phyloP scores from a whole-genome alignment of 2,797 vertebrate genomes.

The Botia almorhae region DNA sequence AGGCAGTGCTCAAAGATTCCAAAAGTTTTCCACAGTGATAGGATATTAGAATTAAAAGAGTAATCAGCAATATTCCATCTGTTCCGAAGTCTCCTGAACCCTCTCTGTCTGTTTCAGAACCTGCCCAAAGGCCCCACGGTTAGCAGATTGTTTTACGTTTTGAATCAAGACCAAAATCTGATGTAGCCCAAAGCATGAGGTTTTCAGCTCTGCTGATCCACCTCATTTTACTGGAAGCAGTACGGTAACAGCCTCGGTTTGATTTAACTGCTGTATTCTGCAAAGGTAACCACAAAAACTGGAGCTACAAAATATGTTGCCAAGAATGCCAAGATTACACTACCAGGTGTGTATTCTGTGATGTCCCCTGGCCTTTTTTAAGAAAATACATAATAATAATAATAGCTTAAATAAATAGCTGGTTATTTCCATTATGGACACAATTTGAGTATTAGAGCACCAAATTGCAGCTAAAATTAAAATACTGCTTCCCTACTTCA shows the following conservation, averaged over 20 bases:
- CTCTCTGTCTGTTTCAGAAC: constrained; percentile 21
- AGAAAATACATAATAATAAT: no score
- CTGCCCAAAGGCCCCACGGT: constrained; percentile 1
- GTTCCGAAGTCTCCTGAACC: constrained; percentile 16
- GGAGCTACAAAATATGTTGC: not conserved
- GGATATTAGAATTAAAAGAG: constrained; percentile 38
- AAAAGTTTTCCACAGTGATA: not conserved
- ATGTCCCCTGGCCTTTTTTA: no score
- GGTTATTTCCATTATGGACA: no score
- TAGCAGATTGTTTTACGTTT: constrained; percentile 28
- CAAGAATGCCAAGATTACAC: no score
- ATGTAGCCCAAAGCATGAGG: constrained; percentile 26
- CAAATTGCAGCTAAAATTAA: not conserved
- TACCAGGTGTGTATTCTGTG: no score
- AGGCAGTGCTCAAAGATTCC: constrained; percentile 27
- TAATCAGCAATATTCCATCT: constrained; percentile 42
- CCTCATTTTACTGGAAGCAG: constrained; percentile 15
- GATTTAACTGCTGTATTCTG: constrained; percentile 19
- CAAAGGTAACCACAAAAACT: not conserved
- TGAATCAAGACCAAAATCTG: constrained; percentile 23
- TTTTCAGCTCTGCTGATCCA: not conserved
- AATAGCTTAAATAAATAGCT: no score
- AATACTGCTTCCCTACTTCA: not conserved
- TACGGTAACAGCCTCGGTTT: not conserved
- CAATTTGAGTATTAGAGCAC: no score